These are phyloP conservation scores for Iselma pallidipennis DNA, from an alignment of 2,888 invertebrate genomes.

Conservation along the genomic window DNA sequence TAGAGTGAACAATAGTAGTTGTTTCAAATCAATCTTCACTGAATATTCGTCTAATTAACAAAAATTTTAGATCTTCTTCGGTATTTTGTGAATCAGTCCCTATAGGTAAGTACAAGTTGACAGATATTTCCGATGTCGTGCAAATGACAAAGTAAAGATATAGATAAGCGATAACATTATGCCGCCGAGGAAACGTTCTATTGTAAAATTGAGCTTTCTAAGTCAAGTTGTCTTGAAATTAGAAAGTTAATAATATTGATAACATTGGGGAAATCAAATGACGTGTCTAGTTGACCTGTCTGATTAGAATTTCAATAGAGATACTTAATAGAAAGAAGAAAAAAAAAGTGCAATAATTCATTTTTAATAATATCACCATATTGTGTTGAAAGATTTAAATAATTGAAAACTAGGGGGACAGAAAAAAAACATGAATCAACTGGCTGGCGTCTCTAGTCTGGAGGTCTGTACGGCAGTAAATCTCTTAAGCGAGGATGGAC, in stretches of 20 bases:
- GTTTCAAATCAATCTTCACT: no score
- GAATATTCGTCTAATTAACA: neutral
- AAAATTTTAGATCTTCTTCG: neutral
- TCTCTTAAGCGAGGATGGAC: slow-evolving; percentile 33
- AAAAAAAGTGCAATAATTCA: no score
- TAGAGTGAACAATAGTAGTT: no score
- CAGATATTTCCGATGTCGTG: neutral
- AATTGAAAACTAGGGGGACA: neutral
- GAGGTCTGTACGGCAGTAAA: slow-evolving; percentile 17
- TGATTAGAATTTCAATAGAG: neutral
- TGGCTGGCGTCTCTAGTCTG: neutral
- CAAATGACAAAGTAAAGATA: neutral
- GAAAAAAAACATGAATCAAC: neutral
- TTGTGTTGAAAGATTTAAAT: neutral
- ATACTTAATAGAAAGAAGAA: no score
- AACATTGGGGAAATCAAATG: neutral
- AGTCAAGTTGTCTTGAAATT: neutral
- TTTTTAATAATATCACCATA: no score
- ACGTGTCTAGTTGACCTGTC: neutral
- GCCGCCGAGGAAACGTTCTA: neutral
- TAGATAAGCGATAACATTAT: neutral
- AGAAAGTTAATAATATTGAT: neutral
- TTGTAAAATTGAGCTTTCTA: neutral
- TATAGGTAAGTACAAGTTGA: neutral
- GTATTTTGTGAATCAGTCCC: no score